Percentiles rank a stretch among this genome's conserved stretches.
Evolutionary conservation across 2,797 vertebrate genomes (phyloP).

Genomic region (Ataeniobius toweri): DNA sequence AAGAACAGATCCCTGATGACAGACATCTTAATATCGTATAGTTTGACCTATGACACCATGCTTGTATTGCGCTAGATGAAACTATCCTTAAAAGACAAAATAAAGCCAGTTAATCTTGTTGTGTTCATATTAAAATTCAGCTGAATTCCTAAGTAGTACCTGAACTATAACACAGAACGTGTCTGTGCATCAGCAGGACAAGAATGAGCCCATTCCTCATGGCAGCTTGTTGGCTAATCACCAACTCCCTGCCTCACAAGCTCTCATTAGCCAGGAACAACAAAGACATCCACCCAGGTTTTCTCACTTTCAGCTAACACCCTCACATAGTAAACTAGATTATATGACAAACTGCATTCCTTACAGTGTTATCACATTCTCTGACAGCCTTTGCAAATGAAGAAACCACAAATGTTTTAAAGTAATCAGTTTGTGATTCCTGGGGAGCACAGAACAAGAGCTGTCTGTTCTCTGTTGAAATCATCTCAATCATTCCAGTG

Average conservation of each 20-base stretch:
- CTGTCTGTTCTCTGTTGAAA: slow-evolving; percentile 20
- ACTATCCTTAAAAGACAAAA: background rate
- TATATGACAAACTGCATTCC: slow-evolving; percentile 31
- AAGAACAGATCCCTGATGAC: background rate
- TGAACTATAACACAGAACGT: slow-evolving; percentile 15
- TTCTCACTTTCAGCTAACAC: slow-evolving; percentile 21
- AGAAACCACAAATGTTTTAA: slow-evolving; percentile 45
- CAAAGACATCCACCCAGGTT: slow-evolving; percentile 11
- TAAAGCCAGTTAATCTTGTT: background rate
- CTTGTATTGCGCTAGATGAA: background rate
- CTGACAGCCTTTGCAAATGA: slow-evolving; percentile 29
- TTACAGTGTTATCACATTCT: slow-evolving; percentile 20
- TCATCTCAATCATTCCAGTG: slow-evolving; percentile 1
- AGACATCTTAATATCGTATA: background rate
- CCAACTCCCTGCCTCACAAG: slow-evolving; percentile 26
- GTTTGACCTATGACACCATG: background rate
- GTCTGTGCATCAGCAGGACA: slow-evolving; percentile 33
- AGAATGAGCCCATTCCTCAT: slow-evolving; percentile 23
- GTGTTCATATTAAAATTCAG: slow-evolving; percentile 22
- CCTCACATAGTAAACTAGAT: slow-evolving; percentile 2
- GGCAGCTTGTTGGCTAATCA: slow-evolving; percentile 29
- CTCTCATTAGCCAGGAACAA: slow-evolving; percentile 35
- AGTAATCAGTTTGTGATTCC: slow-evolving; percentile 45
- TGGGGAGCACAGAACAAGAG: slow-evolving; percentile 19
- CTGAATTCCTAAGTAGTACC: background rate